Conservation (phyloP, 2,888 invertebrate species). For the Oscheius sp. region DNA sequence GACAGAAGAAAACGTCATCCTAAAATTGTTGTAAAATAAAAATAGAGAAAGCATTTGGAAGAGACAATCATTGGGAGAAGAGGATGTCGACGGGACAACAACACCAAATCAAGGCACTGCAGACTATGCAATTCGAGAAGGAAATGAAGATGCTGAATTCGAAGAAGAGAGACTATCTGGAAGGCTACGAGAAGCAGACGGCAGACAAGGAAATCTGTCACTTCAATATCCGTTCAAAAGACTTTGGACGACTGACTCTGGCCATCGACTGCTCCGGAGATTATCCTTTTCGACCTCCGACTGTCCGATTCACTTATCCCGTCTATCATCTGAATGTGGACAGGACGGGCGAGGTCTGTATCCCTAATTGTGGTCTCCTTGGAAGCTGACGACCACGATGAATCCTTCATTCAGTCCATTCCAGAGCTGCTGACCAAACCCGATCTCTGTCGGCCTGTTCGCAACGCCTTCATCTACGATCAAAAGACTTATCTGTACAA, state of each 20-base stretch:
- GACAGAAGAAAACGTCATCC: conserved; percentile 27
- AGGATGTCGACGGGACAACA: not conserved
- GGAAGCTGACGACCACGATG: conserved; percentile 26
- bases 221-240: conserved; percentile 5
- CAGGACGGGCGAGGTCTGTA: conserved; percentile 23
- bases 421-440: conserved; percentile 8
- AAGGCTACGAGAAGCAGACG: conserved; percentile 3
- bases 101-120: conserved; percentile 15
- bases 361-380: conserved; percentile 15
- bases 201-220: conserved; percentile 22
- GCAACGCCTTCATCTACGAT: conserved; percentile 20
- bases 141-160: not conserved
- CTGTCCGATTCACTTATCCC: conserved; percentile 15
- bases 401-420: conserved; percentile 1
- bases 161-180: not conserved
- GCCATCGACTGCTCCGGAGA: conserved; percentile 26
- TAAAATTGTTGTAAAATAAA: not conserved
- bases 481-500: not conserved
- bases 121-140: conserved; percentile 17
- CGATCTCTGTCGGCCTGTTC: conserved; percentile 15
- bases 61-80: not conserved
- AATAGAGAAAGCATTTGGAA: not conserved
- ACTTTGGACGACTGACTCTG: not conserved
- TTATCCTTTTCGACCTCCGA: conserved; percentile 17
- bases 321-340: conserved; percentile 32